Conservation (phyloP, 2,113 vertebrate species). For the Tyrannus savana region DNA sequence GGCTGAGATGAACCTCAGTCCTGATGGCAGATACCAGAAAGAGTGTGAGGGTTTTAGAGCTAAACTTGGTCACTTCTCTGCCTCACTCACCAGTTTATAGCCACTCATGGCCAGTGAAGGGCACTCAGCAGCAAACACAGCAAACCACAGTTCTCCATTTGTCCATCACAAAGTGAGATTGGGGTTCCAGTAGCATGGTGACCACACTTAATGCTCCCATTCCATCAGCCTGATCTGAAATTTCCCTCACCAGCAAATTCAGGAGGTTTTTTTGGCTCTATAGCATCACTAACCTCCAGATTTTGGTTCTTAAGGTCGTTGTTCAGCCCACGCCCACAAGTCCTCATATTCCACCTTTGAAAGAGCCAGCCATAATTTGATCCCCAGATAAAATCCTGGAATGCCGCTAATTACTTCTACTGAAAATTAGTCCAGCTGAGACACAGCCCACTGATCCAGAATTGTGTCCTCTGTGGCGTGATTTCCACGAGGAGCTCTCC, state of each 20-base stretch:
- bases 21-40: background rate
- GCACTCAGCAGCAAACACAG: background rate
- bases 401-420: slow-evolving; percentile 61
- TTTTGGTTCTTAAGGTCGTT: background rate
- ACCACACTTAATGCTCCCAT: background rate
- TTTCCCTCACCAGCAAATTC: background rate
- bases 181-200: background rate
- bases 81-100: background rate
- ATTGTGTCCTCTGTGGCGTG: slow-evolving; percentile 33
- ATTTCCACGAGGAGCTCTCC: slow-evolving; percentile 21
- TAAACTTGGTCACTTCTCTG: background rate
- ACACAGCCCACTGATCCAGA: slow-evolving; percentile 63
- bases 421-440: slow-evolving; percentile 66
- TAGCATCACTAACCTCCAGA: background rate
- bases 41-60: background rate
- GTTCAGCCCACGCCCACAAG: background rate
- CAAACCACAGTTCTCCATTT: background rate
- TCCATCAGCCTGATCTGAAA: background rate
- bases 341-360: background rate
- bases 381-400: slow-evolving; percentile 45
- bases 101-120: background rate
- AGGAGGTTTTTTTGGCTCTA: background rate
- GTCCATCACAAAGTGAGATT: background rate
- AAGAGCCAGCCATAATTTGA: slow-evolving; percentile 30
- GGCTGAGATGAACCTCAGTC: background rate